phyloP scores from a whole-genome alignment of 1,140 invertebrate species.

The Achatina immaculata region DNA sequence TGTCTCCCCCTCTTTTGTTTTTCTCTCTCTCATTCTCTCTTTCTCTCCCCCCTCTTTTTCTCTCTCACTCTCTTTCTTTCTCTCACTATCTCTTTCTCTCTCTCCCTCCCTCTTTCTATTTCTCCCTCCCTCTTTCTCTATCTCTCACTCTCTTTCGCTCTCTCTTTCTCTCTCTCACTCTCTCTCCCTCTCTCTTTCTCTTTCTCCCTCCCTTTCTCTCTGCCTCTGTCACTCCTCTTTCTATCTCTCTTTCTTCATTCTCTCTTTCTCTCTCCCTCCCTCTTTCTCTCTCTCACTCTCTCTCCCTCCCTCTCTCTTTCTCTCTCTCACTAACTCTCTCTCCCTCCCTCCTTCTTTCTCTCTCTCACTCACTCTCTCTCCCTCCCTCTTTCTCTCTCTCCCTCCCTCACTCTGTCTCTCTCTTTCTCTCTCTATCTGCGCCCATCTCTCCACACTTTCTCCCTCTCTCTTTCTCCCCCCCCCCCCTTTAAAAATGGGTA shows the following conservation, averaged over 20 bases:
- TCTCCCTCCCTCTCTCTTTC: conserved; percentile 15
- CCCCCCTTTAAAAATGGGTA: too few species aligned
- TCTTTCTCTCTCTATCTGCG: conserved; percentile 18
- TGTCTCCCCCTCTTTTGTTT: neutral
- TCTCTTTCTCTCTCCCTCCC: conserved; percentile 17
- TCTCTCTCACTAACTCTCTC: conserved; percentile 1
- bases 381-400: conserved; percentile 10
- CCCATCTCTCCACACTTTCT: too few species aligned
- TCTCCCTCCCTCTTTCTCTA: neutral
- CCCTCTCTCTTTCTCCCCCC: conserved; percentile 2
- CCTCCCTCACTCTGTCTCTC: conserved; percentile 6
- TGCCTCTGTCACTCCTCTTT: too few species aligned
- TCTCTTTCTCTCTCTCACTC: neutral
- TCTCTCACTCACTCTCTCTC: conserved; percentile 16
- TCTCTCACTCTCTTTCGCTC: too few species aligned
- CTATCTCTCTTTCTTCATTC: too few species aligned
- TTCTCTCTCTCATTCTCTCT: too few species aligned
- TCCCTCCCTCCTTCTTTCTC: neutral
- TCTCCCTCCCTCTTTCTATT: neutral
- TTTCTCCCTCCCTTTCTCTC: neutral
- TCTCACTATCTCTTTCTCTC: neutral
- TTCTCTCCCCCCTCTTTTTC: too few species aligned
- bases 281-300: conserved; percentile 16
- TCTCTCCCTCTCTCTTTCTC: neutral
- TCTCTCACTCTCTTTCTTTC: neutral